A percentile compares a stretch with the other conserved stretches of the same genome.
These are phyloP conservation scores for Lepus americanus DNA, from an alignment of 2,113 vertebrate species.

Conservation along the genomic window DNA sequence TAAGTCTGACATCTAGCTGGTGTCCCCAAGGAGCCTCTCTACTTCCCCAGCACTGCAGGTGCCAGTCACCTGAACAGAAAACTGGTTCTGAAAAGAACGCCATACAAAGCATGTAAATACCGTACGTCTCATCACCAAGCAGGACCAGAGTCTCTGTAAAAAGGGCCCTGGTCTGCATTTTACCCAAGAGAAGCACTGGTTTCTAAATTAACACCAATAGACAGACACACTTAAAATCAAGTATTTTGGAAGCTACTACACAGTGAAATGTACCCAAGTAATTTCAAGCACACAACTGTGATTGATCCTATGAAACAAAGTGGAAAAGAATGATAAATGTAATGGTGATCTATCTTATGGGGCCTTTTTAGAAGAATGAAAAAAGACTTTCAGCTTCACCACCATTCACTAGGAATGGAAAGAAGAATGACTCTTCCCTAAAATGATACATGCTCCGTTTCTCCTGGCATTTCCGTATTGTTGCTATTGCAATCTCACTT, in stretches of 20 bases:
- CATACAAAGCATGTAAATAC: background rate
- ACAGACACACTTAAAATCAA: conserved; percentile 1
- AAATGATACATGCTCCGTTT: background rate
- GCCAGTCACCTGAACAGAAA: conserved; percentile 37
- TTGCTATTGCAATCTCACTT: background rate
- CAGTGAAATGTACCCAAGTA: background rate
- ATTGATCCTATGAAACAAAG: conserved; percentile 24
- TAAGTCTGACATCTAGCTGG: conserved; percentile 59
- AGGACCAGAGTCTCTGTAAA: background rate
- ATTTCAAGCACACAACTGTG: conserved; percentile 8
- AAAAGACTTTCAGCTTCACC: conserved; percentile 36
- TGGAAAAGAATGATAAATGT: conserved; percentile 22
- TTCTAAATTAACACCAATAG: conserved; percentile 50
- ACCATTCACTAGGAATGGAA: conserved; percentile 20
- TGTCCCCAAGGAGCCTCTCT: conserved; percentile 57
- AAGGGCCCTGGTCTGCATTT: background rate
- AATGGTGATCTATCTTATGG: conserved; percentile 44
- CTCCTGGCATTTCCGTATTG: background rate
- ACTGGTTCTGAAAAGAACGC: conserved; percentile 19
- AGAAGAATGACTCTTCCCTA: conserved; percentile 34
- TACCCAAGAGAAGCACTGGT: background rate
- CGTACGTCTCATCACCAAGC: background rate
- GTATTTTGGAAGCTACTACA: conserved; percentile 47
- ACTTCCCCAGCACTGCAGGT: conserved; percentile 34
- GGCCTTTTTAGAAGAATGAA: conserved; percentile 34